A percentile compares a stretch with the other conserved stretches of the same genome.
Evolutionary conservation across 92 coral and sea anemone species (phyloP).

Genomic region (Galaxea fascicularis): DNA sequence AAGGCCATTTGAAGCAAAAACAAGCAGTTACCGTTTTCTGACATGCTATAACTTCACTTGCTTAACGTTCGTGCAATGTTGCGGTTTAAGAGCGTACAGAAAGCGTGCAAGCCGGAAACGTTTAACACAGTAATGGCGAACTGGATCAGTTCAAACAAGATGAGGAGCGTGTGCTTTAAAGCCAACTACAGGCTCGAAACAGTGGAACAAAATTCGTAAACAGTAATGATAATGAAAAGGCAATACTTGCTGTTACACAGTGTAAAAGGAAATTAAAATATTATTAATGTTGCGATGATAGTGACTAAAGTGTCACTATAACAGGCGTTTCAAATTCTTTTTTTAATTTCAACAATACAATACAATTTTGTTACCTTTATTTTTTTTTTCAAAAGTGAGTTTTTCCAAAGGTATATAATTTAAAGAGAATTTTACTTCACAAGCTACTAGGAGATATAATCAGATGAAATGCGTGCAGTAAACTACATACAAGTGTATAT

Average conservation of each 20-base stretch:
- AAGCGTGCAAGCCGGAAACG: neutral
- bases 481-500: no score
- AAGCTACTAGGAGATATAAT: neutral
- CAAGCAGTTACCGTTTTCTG: neutral
- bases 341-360: neutral
- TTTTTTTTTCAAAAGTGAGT: neutral
- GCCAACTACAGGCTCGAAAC: neutral
- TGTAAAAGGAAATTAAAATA: neutral
- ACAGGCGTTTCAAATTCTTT: neutral
- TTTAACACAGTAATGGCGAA: neutral
- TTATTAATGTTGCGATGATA: neutral
- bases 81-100: neutral
- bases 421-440: neutral
- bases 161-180: neutral
- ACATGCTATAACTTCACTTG: neutral
- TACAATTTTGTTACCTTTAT: neutral
- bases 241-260: neutral
- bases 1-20: neutral
- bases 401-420: neutral
- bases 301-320: neutral
- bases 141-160: neutral
- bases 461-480: neutral
- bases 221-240: neutral
- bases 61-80: neutral
- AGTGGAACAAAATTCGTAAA: neutral